These are phyloP conservation scores for Climacteris rufus DNA, from an alignment of 2,113 vertebrate genomes.

Conservation along the genomic window DNA sequence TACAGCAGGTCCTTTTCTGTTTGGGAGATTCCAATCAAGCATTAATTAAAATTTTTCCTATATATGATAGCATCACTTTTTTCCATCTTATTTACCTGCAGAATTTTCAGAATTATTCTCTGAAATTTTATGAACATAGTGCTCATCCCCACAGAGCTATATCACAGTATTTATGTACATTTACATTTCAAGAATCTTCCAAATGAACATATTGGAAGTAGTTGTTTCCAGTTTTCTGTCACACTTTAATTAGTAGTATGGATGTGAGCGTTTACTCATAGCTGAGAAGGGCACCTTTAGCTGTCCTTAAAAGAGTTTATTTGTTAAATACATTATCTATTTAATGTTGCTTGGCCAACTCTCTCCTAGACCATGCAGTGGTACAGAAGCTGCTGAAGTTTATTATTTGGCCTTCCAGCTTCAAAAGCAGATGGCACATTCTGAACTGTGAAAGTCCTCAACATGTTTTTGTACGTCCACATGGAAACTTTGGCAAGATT, in stretches of 20 bases:
- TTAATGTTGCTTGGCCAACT: not conserved
- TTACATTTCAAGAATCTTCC: not conserved
- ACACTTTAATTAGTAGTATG: not conserved
- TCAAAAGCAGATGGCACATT: not conserved
- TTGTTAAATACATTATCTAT: not conserved
- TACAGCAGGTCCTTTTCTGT: rapidly evolving
- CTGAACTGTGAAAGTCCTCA: not conserved
- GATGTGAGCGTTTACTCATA: not conserved
- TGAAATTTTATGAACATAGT: not conserved
- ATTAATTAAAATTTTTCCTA: not conserved
- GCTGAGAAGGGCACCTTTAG: not conserved
- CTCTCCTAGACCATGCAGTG: not conserved
- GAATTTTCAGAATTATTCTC: not conserved
- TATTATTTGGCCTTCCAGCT: not conserved
- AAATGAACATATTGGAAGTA: not conserved
- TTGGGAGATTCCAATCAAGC: not conserved
- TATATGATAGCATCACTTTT: not conserved
- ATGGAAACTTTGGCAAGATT: not conserved
- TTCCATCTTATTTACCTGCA: not conserved
- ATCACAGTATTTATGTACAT: not conserved
- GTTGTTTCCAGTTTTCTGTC: not conserved
- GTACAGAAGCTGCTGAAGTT: not conserved
- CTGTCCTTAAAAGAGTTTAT: not conserved
- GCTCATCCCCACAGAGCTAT: not conserved
- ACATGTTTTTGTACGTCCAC: not conserved